These are phyloP conservation scores for Paratilapia polleni DNA, from an alignment of 2,113 vertebrate genomes.

Conservation along the genomic window DNA sequence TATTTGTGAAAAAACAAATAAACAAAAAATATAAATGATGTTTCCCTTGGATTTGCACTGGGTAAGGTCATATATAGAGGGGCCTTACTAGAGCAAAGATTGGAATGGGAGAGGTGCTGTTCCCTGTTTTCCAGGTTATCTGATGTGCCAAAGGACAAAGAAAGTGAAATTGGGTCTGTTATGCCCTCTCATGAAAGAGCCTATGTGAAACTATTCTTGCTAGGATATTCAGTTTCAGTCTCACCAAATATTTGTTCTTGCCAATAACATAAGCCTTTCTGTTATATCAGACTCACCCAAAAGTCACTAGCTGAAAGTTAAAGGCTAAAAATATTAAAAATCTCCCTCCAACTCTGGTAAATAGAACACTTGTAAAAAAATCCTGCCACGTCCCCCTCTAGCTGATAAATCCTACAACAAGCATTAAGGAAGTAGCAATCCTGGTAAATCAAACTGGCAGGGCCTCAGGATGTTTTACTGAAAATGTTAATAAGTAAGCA, in stretches of 20 bases:
- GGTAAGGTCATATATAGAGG: neutral
- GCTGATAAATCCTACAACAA: neutral
- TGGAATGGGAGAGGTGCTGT: conserved; percentile 25
- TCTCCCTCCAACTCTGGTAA: neutral
- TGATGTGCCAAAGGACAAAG: conserved; percentile 50
- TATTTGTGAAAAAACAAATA: neutral
- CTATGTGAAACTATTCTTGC: neutral
- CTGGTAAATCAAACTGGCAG: accelerated
- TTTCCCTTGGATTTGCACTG: neutral
- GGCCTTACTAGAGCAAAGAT: conserved; percentile 7
- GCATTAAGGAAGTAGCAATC: neutral
- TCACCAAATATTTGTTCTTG: neutral
- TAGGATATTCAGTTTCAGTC: conserved; percentile 23
- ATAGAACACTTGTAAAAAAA: neutral
- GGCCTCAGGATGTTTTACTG: neutral
- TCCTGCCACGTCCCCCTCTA: neutral
- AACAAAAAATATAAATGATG: neutral
- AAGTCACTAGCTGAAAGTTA: neutral
- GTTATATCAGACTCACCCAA: neutral
- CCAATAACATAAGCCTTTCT: neutral
- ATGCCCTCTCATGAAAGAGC: conserved; percentile 14
- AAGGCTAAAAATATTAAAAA: neutral
- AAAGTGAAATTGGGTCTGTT: neutral
- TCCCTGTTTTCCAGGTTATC: conserved; percentile 41
- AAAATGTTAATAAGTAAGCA: neutral